Evolutionary conservation across 2,113 vertebrate genomes (phyloP).

Genomic region (Nothocercus nigrocapillus): DNA sequence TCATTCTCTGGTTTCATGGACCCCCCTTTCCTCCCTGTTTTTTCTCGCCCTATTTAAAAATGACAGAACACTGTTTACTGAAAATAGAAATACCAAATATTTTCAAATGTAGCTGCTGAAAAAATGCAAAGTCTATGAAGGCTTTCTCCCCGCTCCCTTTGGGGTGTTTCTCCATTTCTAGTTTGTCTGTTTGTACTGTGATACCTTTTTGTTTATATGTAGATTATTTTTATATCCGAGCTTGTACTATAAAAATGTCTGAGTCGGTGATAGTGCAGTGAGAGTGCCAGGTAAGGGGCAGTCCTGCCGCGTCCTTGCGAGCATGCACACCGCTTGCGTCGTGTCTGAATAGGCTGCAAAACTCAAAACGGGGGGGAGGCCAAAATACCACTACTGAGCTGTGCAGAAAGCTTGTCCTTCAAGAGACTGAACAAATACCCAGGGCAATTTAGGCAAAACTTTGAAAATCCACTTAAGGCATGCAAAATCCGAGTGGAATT

Average conservation of each 20-base stretch:
- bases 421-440: slow-evolving; percentile 61
- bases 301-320: not conserved
- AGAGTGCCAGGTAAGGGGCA: not conserved
- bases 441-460: slow-evolving; percentile 41
- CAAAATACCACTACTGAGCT: slow-evolving; percentile 74
- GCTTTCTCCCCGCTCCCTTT: slow-evolving; percentile 56
- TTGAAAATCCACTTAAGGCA: slow-evolving; percentile 46
- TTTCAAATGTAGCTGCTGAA: slow-evolving; percentile 76
- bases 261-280: slow-evolving; percentile 36
- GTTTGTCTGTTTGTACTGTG: slow-evolving; percentile 62
- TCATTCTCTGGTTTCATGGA: slow-evolving; percentile 80
- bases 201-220: slow-evolving; percentile 62
- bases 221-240: slow-evolving; percentile 67
- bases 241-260: slow-evolving; percentile 37
- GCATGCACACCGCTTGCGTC: slow-evolving; percentile 49
- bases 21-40: slow-evolving; percentile 58
- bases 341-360: slow-evolving; percentile 39
- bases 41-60: slow-evolving; percentile 74
- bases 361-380: slow-evolving; percentile 58
- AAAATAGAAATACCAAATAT: slow-evolving; percentile 79
- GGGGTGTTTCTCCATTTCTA: slow-evolving; percentile 63
- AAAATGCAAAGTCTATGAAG: slow-evolving; percentile 71
- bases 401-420: slow-evolving; percentile 48
- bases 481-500: slow-evolving; percentile 56
- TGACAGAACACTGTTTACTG: slow-evolving; percentile 76